Percentiles rank a stretch among this genome's conserved stretches.
Conservation (phyloP, 2,888 invertebrate species). For the Anorthoa munda region DNA sequence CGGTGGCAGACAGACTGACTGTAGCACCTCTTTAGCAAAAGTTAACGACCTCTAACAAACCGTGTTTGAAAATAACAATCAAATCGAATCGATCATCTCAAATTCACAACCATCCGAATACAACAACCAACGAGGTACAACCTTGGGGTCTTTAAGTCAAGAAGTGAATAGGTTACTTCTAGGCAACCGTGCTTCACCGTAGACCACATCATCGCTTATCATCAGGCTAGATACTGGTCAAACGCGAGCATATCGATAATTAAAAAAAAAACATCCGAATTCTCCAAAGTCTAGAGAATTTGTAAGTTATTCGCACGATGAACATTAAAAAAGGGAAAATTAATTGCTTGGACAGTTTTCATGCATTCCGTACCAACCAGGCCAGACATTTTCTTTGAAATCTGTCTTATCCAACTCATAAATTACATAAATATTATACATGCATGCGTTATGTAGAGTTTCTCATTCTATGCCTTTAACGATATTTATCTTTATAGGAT, state of each 20-base stretch:
- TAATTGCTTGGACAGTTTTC: neutral
- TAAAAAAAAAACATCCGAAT: no score
- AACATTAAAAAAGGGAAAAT: neutral
- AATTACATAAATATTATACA: constrained; percentile 25
- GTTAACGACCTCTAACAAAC: constrained; percentile 37
- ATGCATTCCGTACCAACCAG: neutral
- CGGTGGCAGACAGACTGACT: neutral
- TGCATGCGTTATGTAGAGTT: constrained; percentile 8
- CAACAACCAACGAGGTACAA: no score
- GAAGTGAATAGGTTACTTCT: no score
- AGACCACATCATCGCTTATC: no score
- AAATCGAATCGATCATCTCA: constrained; percentile 33
- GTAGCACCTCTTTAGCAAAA: neutral
- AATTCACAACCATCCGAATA: neutral
- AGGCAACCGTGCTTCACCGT: no score
- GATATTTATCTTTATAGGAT: constrained; percentile 2
- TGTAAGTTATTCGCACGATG: constrained; percentile 5
- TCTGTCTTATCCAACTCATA: neutral
- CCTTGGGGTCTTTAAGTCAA: no score
- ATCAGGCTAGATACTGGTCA: no score
- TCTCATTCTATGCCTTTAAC: constrained; percentile 9
- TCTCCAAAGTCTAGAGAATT: neutral
- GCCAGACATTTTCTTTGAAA: neutral
- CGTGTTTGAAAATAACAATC: constrained; percentile 16
- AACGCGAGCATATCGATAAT: no score